Conservation (phyloP, 2,797 vertebrate genomes). For the Eurystomus glaucurus region DNA sequence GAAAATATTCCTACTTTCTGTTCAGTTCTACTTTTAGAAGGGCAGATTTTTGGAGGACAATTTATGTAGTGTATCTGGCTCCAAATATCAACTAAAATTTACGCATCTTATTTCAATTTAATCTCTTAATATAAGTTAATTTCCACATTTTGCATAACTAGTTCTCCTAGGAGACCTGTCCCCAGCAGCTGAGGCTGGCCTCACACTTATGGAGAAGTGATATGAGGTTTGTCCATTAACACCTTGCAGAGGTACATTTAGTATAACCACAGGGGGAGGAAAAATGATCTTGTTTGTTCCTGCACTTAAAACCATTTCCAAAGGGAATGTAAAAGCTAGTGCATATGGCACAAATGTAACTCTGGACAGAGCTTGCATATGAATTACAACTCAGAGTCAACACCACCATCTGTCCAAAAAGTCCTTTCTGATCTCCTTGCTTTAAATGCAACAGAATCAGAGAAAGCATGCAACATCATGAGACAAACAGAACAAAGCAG, state of each 20-base stretch:
- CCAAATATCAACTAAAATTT: neutral
- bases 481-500: conserved; percentile 24
- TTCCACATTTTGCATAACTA: neutral
- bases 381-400: conserved; percentile 69
- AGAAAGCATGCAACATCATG: conserved; percentile 8
- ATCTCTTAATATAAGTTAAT: neutral
- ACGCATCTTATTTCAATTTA: neutral
- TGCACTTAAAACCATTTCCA: conserved; percentile 54
- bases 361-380: conserved; percentile 47
- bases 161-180: neutral
- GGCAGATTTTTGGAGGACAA: neutral
- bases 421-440: conserved; percentile 62
- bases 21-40: neutral
- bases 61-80: neutral
- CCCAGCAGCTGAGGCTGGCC: neutral
- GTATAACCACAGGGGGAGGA: conserved; percentile 18
- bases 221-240: conserved; percentile 11
- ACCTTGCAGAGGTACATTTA: conserved; percentile 32
- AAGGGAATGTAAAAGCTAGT: conserved; percentile 55
- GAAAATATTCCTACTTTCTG: neutral
- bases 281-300: conserved; percentile 34
- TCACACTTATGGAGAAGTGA: neutral
- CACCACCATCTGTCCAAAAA: conserved; percentile 74
- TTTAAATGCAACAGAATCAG: conserved; percentile 32
- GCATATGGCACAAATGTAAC: conserved; percentile 56